phyloP scores from a whole-genome alignment of 2,113 vertebrate genomes.

The Egretta garzetta region DNA sequence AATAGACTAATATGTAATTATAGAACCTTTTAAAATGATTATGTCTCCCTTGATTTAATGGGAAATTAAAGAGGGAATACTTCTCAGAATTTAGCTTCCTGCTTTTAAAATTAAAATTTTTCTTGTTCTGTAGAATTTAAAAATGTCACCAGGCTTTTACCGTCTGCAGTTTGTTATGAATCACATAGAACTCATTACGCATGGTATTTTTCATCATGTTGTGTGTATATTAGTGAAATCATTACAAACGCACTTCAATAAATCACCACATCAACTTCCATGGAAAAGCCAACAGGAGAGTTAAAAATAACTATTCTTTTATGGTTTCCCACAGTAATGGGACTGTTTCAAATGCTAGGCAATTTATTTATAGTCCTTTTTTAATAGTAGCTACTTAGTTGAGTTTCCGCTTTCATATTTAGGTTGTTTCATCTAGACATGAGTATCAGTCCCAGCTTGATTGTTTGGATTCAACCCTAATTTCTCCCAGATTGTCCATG shows the following conservation, averaged over 20 bases:
- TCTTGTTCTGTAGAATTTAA: not conserved
- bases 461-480: constrained; percentile 38
- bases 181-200: constrained; percentile 20
- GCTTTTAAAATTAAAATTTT: not conserved
- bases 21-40: not conserved
- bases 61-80: not conserved
- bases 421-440: constrained; percentile 36
- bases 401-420: constrained; percentile 43
- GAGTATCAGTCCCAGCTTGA: constrained; percentile 19
- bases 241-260: constrained; percentile 21
- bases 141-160: constrained; percentile 9
- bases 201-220: constrained; percentile 15
- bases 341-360: not conserved
- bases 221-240: not conserved
- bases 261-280: constrained; percentile 25
- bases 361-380: constrained; percentile 45
- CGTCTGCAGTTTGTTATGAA: not conserved
- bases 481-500: constrained; percentile 42
- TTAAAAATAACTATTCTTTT: constrained; percentile 30
- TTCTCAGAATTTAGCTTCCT: constrained; percentile 15
- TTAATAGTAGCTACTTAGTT: constrained; percentile 57
- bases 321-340: constrained; percentile 46
- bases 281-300: not conserved
- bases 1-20: constrained; percentile 10
- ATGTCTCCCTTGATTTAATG: not conserved